phyloP scores from a whole-genome alignment of 2,113 vertebrate genomes.

The Ariopsis seemanni region DNA sequence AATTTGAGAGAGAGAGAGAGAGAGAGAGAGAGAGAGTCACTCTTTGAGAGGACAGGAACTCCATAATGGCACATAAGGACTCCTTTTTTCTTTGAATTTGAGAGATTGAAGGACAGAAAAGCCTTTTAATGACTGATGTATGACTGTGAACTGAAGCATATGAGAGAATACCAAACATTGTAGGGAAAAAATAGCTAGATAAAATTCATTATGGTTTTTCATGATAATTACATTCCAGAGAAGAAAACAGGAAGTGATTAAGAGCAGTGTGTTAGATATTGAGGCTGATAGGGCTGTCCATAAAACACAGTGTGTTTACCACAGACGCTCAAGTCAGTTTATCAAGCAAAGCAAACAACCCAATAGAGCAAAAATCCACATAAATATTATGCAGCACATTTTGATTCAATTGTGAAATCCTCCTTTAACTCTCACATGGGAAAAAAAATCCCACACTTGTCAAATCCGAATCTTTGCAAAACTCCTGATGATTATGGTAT shows the following conservation, averaged over 20 bases:
- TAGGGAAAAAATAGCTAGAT: conserved; percentile 54
- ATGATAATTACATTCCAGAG: conserved; percentile 67
- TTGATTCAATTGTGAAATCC: not conserved
- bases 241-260: conserved; percentile 70
- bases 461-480: conserved; percentile 45
- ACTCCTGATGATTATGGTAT: conserved; percentile 52
- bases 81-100: conserved; percentile 40
- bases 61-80: conserved; percentile 65
- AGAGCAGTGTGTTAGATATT: conserved; percentile 62
- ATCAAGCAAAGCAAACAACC: conserved; percentile 33
- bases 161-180: conserved; percentile 74
- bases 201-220: conserved; percentile 65
- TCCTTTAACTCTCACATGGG: not conserved
- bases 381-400: not conserved
- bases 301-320: conserved; percentile 41
- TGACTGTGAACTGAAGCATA: conserved; percentile 63
- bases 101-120: conserved; percentile 44
- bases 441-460: conserved; percentile 11
- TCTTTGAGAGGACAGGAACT: conserved; percentile 59
- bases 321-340: conserved; percentile 8
- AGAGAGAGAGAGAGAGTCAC: conserved; percentile 53
- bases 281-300: conserved; percentile 34
- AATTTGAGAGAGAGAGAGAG: conserved; percentile 55
- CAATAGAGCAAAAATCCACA: conserved; percentile 30
- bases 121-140: conserved; percentile 60